A percentile compares a stretch with the other conserved stretches of the same genome.
Evolutionary conservation across 1,140 invertebrate species (phyloP).

Genomic region (Pomphorhynchus laevis): DNA sequence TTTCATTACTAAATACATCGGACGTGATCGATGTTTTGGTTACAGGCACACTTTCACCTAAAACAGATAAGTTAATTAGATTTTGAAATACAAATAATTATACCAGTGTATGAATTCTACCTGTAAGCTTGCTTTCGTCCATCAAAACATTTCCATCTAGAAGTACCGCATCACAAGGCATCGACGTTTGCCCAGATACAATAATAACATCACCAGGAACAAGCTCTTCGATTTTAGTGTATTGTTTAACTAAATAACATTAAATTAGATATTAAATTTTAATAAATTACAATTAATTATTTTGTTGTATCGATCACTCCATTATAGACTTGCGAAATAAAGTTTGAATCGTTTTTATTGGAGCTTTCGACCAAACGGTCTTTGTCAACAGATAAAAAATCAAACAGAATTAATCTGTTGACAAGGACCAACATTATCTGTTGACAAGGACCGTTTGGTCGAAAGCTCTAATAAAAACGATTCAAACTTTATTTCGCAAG

Average conservation of each 20-base stretch:
- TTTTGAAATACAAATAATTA: background rate
- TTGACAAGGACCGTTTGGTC: no score
- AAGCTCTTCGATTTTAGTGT: slow-evolving; percentile 12
- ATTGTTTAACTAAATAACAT: slow-evolving; percentile 12
- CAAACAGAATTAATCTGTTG: no score
- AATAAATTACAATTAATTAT: background rate
- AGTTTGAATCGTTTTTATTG: no score
- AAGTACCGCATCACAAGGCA: slow-evolving; percentile 17
- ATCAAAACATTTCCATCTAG: slow-evolving; percentile 15
- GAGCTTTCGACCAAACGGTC: no score
- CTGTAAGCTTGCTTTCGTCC: slow-evolving; percentile 17
- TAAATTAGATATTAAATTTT: slow-evolving; percentile 11
- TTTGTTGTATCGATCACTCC: no score
- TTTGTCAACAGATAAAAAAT: no score
- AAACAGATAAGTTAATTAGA: background rate
- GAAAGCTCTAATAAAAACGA: no score
- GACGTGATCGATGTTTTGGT: slow-evolving; percentile 12
- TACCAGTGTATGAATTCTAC: background rate
- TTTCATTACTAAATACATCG: background rate
- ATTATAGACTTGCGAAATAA: no score
- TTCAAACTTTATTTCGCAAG: no score
- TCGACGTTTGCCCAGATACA: slow-evolving; percentile 10
- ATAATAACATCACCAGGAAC: slow-evolving; percentile 17
- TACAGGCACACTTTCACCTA: slow-evolving; percentile 16
- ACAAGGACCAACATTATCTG: no score